These are phyloP conservation scores for Apantesis nais DNA, from an alignment of 2,888 invertebrate genomes.

Conservation along the genomic window DNA sequence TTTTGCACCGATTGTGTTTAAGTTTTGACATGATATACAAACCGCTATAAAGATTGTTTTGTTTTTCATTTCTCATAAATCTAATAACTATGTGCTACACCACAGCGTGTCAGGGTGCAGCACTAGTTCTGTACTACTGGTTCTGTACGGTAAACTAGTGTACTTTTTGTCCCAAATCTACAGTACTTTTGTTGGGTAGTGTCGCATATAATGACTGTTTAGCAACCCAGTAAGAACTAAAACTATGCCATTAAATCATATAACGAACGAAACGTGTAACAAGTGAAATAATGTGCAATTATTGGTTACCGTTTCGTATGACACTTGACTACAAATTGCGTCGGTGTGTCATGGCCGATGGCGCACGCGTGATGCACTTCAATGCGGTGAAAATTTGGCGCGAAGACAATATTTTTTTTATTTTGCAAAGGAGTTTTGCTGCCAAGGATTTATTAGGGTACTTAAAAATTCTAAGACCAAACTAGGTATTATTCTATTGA, in stretches of 20 bases:
- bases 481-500: not conserved
- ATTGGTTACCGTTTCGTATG: conserved; percentile 46
- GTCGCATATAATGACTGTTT: conserved; percentile 26
- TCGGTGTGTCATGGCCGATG: conserved; percentile 64
- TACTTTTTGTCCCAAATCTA: not conserved
- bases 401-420: conserved; percentile 11
- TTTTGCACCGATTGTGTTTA: too few relatives aligned
- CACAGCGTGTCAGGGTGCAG: too few relatives aligned
- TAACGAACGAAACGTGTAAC: conserved; percentile 48
- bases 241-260: conserved; percentile 45
- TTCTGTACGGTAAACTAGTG: too few relatives aligned
- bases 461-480: not conserved
- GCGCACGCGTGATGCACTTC: conserved; percentile 49
- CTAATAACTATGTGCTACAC: too few relatives aligned
- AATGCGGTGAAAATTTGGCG: conserved; percentile 57
- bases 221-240: conserved; percentile 27
- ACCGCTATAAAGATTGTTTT: too few relatives aligned
- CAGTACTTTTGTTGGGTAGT: conserved; percentile 10
- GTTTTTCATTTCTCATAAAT: too few relatives aligned
- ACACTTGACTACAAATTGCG: conserved; percentile 58
- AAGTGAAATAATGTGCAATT: conserved; percentile 61
- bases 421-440: not conserved
- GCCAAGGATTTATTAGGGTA: not conserved
- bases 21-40: too few relatives aligned
- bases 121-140: too few relatives aligned